These are phyloP conservation scores for Pseudochirops cupreus DNA, from an alignment of 2,797 vertebrate genomes.

Conservation along the genomic window DNA sequence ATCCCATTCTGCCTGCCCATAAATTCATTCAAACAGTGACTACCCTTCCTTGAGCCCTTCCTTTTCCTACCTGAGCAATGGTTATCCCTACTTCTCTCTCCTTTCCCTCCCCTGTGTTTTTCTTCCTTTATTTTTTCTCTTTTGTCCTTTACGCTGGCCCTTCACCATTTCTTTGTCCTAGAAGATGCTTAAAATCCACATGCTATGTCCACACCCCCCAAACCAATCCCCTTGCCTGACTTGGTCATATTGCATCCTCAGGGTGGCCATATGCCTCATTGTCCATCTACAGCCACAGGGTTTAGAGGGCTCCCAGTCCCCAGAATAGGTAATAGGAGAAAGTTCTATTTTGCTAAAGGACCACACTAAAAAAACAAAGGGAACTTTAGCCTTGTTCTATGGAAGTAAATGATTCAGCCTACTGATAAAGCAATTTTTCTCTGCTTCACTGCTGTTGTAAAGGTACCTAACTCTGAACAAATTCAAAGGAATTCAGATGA, in stretches of 20 bases:
- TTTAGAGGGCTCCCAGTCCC: background rate
- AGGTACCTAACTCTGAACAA: background rate
- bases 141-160: background rate
- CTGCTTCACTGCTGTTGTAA: background rate
- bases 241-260: background rate
- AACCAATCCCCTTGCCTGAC: background rate
- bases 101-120: background rate
- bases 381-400: background rate
- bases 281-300: background rate
- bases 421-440: background rate
- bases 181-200: background rate
- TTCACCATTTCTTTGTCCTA: no score
- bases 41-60: background rate
- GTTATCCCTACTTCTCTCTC: background rate
- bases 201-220: background rate
- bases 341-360: background rate
- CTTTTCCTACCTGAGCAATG: background rate
- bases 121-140: background rate
- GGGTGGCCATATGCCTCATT: background rate
- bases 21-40: background rate
- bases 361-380: background rate
- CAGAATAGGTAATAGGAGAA: background rate
- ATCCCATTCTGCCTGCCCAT: background rate
- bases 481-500: no score
- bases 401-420: background rate